Base-by-base conservation (phyloP, 2,797 vertebrate genomes). In the Rhabdomys pumilio region DNA sequence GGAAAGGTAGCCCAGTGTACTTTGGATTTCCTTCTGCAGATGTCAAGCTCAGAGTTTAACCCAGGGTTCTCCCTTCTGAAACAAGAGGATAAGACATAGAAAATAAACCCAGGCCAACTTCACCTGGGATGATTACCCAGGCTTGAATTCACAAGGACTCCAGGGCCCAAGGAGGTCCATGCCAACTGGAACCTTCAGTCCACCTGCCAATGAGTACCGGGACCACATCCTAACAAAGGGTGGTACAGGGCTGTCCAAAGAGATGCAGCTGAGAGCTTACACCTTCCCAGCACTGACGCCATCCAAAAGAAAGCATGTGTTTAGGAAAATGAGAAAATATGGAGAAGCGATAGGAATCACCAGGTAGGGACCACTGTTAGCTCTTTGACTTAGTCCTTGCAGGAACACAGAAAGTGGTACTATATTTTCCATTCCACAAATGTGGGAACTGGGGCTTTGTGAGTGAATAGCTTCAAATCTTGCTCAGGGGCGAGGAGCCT, bases 191-290 rank as follows among this genome's bases (percentile, higher is more conserved):
- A 24, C 22, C 9, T 75, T 6, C 1, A 12, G 22, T 9, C 8
- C 3, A 8, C 22, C 26, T 29, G 26, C 41, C 53, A 11, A 19
- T 38, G 26, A 26, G 76, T 1, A 31, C 38, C 26, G 10, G 55
- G 47, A 29, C 22, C 1, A 4, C 24, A 79, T 55, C 77, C 22
- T 53, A 4, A 63, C 5, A 20, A 53, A 3, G 44, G n/a, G 79
- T 44, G 63, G 50, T 29, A 20, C 1, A 6, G 6, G 29, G 31
- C 31, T 17, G 1, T 29, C 1, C 10, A 26, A 20, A 3, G 12
- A 26, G 17, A 20, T 0, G 17, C 0, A 0, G 22, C 2, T 26
- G 34, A 13, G 31, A 38, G 50, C 47, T 47, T 44, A 3, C 6
- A 22, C 57, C 59, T 55, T 11, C 19, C 89, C 20, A 6, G 38